Conservation (phyloP, 2,113 vertebrate genomes). For the Odontophorus gujanensis region DNA sequence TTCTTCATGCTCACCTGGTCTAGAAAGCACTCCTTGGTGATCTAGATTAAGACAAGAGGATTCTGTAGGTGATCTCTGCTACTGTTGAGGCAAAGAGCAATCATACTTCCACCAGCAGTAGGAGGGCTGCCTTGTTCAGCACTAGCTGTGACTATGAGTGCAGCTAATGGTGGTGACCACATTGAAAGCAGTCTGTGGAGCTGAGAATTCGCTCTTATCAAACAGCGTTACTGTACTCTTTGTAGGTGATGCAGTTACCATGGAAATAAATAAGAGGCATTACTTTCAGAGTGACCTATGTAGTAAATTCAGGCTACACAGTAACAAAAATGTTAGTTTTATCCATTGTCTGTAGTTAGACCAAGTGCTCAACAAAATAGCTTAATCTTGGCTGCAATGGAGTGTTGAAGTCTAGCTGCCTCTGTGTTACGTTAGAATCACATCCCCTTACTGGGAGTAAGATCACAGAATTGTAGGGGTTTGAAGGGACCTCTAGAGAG, state of each 20-base stretch:
- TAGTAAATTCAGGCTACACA: background rate
- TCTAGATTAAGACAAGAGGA: background rate
- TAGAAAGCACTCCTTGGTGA: background rate
- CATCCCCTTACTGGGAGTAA: background rate
- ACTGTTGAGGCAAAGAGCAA: background rate
- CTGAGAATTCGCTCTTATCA: too few relatives aligned
- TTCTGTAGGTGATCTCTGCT: background rate
- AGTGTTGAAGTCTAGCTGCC: background rate
- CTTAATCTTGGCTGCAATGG: background rate
- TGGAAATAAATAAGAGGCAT: too few relatives aligned
- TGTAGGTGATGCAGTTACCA: too few relatives aligned
- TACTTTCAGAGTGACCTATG: too few relatives aligned
- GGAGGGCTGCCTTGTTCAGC: too few relatives aligned
- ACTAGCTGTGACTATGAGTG: too few relatives aligned
- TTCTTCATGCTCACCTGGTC: background rate
- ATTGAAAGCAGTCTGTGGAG: too few relatives aligned
- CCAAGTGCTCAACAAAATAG: background rate
- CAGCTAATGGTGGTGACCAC: too few relatives aligned
- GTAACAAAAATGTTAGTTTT: constrained; percentile 43
- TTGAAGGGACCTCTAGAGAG: too few relatives aligned
- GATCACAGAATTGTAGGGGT: too few relatives aligned
- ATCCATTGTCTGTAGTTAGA: background rate
- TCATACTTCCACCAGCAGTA: background rate
- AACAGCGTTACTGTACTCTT: too few relatives aligned
- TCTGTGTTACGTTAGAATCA: background rate